Evolutionary conservation across 2,888 invertebrate genomes (phyloP).

Genomic region (Orthonychiurus folsomi): DNA sequence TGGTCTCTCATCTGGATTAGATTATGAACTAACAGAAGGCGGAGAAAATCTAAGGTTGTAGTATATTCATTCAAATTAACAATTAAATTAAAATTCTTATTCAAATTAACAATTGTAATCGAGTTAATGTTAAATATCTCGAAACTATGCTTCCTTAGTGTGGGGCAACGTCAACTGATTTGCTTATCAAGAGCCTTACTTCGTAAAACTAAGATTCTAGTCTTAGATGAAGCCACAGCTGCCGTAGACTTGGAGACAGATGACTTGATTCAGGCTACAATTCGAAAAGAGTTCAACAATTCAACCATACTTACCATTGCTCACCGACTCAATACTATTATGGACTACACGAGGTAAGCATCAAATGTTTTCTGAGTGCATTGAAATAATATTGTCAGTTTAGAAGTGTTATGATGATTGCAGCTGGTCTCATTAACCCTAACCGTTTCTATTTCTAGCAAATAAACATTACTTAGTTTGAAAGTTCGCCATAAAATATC

Average conservation of each 20-base stretch:
- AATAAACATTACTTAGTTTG: too few species aligned
- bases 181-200: conserved; percentile 33
- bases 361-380: not conserved
- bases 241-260: conserved; percentile 87
- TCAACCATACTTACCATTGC: conserved; percentile 88
- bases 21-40: conserved; percentile 45
- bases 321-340: conserved; percentile 82
- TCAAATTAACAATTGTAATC: not conserved
- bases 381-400: not conserved
- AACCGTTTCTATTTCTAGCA: too few species aligned
- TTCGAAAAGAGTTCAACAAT: conserved; percentile 71
- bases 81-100: not conserved
- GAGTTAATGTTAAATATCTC: not conserved
- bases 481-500: too few species aligned
- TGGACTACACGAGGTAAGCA: conserved; percentile 73
- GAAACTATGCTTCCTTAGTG: too few species aligned
- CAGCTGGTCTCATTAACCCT: too few species aligned
- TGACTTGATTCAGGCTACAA: conserved; percentile 69
- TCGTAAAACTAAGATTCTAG: conserved; percentile 31
- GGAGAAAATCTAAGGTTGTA: conserved; percentile 42
- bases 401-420: not conserved
- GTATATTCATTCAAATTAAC: not conserved
- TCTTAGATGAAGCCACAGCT: conserved; percentile 57
- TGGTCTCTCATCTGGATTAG: conserved; percentile 41
- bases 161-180: conserved; percentile 35